Base-by-base conservation (phyloP, 2,797 vertebrate genomes). In the Apogon hyalosoma region DNA sequence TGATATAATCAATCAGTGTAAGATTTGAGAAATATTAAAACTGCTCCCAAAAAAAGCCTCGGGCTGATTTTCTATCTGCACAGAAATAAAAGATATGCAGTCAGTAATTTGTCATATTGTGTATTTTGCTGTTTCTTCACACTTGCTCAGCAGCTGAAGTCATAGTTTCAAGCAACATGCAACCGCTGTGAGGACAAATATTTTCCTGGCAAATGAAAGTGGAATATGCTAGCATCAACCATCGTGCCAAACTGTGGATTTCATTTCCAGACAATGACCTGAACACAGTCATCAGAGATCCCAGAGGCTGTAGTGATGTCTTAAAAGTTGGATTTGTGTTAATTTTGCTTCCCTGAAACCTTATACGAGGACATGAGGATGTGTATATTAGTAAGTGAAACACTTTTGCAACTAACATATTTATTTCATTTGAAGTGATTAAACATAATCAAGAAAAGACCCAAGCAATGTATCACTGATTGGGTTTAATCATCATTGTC, bases 71-170 rank as follows among this genome's bases (percentile, higher is more conserved):
- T 13, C 21, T 21, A 15, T 77, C 24, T 59, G 40, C 60, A 63
- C 39, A 24, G 16, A 70, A 56, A 21, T 38, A 5, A 24, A 67
- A 73, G 33, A 75, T 52, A 19, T 28, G 13, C 65, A n/a, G 59
- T 62, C 3, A 1, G 45, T 69, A 8, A 51, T 78, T 78, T 61
- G 36, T 69, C 69, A 57, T 47, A 18, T 43, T 38, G 48, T 56
- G 14, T 57, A 28, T 74, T 71, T 69, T 33, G 40, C 36, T 58
- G 66, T 58, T 48, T 77, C 45, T 18, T 52, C 49, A 50, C 43
- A 76, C 54, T 68, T 31, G 4, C 51, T 56, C 38, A 69, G 71
- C 85, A 87, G 83, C 80, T 86, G 48, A 73, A 63, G 62, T 55
- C 41, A 19, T 14, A 1, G 36, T 63, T 55, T 69, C 55, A 49